Conservation (phyloP, 2,797 vertebrate genomes). For the Diplodus sargus region DNA sequence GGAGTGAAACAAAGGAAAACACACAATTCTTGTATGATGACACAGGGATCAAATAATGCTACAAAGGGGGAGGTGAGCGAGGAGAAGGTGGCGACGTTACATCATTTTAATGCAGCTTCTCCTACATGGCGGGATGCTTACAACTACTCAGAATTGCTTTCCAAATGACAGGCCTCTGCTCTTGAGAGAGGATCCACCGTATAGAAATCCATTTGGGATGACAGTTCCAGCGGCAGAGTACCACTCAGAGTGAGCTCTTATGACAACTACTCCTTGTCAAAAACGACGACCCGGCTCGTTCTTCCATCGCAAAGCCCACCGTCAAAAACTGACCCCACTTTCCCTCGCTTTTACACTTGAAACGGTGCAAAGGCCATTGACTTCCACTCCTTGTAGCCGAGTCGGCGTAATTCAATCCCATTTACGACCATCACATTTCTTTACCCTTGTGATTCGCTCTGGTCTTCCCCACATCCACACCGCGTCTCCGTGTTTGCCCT, state of each 20-base stretch:
- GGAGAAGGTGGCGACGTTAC: slow-evolving; percentile 4
- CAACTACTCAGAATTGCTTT: not conserved
- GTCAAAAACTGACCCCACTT: slow-evolving; percentile 37
- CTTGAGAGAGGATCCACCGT: not conserved
- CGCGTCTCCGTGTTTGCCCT: slow-evolving; percentile 35
- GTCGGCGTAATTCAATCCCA: slow-evolving; percentile 63
- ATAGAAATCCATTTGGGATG: slow-evolving; percentile 10
- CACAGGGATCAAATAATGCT: slow-evolving; percentile 9
- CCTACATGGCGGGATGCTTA: not conserved
- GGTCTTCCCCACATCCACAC: slow-evolving; percentile 59
- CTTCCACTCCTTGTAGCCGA: slow-evolving; percentile 46
- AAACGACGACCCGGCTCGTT: slow-evolving; percentile 1
- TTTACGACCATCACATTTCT: slow-evolving; percentile 64
- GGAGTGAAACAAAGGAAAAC: slow-evolving; percentile 42
- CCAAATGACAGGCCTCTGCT: slow-evolving; percentile 7
- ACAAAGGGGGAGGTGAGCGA: not conserved
- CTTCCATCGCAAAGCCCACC: slow-evolving; percentile 13
- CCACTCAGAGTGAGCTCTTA: not conserved
- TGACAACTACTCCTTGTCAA: slow-evolving; percentile 41
- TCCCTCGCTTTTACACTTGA: slow-evolving; percentile 34
- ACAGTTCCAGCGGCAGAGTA: slow-evolving; percentile 9
- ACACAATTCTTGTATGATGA: slow-evolving; percentile 30
- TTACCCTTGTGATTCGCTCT: slow-evolving; percentile 51
- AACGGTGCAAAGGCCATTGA: slow-evolving; percentile 45
- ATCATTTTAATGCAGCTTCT: slow-evolving; percentile 25